phyloP scores from a whole-genome alignment of 2,888 invertebrate species.

The Cheilosia grossa region DNA sequence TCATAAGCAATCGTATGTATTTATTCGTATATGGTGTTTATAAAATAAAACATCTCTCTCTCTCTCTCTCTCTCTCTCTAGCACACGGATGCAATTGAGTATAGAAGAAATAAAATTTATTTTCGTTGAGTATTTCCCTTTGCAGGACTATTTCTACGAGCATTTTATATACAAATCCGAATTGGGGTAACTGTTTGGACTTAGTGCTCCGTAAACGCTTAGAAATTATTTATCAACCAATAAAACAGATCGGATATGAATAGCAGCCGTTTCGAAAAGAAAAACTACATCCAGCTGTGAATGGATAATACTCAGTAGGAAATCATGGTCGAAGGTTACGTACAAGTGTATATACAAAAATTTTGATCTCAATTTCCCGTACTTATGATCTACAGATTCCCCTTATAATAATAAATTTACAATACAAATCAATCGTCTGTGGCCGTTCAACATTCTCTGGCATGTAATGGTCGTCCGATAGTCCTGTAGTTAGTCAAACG shows the following conservation, averaged over 20 bases:
- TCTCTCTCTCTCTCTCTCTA: slow-evolving; percentile 34
- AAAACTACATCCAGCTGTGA: slow-evolving; percentile 60
- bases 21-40: slow-evolving; percentile 15
- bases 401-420: slow-evolving; percentile 42
- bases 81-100: slow-evolving; percentile 29
- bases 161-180: slow-evolving; percentile 64
- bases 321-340: slow-evolving; percentile 48
- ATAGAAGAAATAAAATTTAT: slow-evolving; percentile 25
- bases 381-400: slow-evolving; percentile 45
- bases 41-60: slow-evolving; percentile 44
- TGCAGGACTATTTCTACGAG: slow-evolving; percentile 22
- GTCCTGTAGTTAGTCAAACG: slow-evolving; percentile 66
- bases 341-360: slow-evolving; percentile 68
- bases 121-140: slow-evolving; percentile 34
- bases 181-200: slow-evolving; percentile 51
- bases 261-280: slow-evolving; percentile 37
- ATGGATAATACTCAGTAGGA: slow-evolving; percentile 38
- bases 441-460: slow-evolving; percentile 53
- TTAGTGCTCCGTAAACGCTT: slow-evolving; percentile 17
- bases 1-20: slow-evolving; percentile 56
- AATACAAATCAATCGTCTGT: slow-evolving; percentile 61
- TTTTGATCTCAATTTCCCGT: slow-evolving; percentile 50
- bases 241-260: not conserved
- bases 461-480: slow-evolving; percentile 51
- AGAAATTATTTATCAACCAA: slow-evolving; percentile 6